Base-by-base conservation (phyloP, 2,888 invertebrate species). In the Athalia cordata region DNA sequence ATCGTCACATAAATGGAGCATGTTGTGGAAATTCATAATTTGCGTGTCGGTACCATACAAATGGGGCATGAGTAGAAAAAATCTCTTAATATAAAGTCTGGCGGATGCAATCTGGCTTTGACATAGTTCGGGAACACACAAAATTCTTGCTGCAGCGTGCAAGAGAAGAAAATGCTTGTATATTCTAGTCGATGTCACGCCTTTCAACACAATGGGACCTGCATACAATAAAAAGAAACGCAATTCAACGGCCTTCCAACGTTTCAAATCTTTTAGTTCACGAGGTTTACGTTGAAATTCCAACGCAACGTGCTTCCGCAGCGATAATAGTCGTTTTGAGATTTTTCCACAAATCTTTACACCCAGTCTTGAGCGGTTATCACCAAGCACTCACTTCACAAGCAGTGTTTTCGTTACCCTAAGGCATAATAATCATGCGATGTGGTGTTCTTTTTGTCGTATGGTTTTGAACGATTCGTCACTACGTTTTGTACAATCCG, bases 211-310 rank as follows among this genome's bases (percentile, higher is more conserved):
- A 13, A 75, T 57, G 8, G 76, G 57, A 5, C 80, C 82, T 15
- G 49, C 64, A 65, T 82, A 79, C 5, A 81, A 13, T 11, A 81
- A 64, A 29, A 82, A 62, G 61, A 79, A 82, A 49, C 80, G 47
- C 15, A 74, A 79, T n/a, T 81, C 81, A n/a, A 78, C 81, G 7
- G 82, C 81, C 75, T 82, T 81, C 81, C 81, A 82, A 57, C 78
- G 66, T 0, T 52, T 13, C 7, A 80, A 15, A 45, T 80, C 68
- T 1, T 64, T 15, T 49, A 77, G n/a, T 7, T 81, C 80, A 13
- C 78, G 78, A 4, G 43, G 43, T 76, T 79, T 81, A 5, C 80
- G 77, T 45, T 82, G 81, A 65, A 82, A 81, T 78, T 79, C 81
- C 4, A 3, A 55, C 15, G 82, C 81, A 9, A 83, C 76, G 66